A percentile compares a stretch with the other conserved stretches of the same genome.
These are phyloP conservation scores for Atta cephalotes DNA, from an alignment of 1,140 invertebrate genomes.

Conservation along the genomic window DNA sequence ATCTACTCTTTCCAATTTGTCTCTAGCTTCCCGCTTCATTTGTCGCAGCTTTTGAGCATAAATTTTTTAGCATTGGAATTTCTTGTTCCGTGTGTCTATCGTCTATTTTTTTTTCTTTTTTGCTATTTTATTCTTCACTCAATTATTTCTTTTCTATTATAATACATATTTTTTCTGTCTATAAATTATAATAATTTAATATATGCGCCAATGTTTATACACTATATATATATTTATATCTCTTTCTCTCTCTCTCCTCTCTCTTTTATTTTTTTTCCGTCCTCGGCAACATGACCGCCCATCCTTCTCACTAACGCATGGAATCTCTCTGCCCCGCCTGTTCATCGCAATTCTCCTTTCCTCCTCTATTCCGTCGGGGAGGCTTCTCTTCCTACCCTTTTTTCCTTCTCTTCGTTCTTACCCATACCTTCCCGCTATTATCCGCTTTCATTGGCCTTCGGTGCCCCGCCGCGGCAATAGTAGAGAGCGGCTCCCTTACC, in stretches of 20 bases:
- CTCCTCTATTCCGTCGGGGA: conserved; percentile 63
- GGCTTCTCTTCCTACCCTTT: conserved; percentile 63
- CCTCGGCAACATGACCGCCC: conserved; percentile 56
- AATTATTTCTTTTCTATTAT: conserved; percentile 9
- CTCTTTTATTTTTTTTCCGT: conserved; percentile 34
- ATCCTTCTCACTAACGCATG: conserved; percentile 68
- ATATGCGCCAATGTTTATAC: background rate
- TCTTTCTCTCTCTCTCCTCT: background rate
- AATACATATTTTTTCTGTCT: background rate
- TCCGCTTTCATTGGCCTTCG: conserved; percentile 82
- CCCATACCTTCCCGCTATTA: conserved; percentile 74
- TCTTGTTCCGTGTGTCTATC: background rate
- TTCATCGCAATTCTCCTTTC: conserved; percentile 62
- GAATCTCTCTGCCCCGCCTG: conserved; percentile 56
- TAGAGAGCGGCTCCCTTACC: conserved; percentile 52
- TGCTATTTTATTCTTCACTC: conserved; percentile 19
- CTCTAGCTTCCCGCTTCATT: background rate
- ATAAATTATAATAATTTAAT: background rate
- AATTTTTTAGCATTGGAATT: background rate
- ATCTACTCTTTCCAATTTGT: conserved; percentile 17
- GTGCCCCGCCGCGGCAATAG: conserved; percentile 71
- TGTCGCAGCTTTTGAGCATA: conserved; percentile 7
- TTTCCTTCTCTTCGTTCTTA: conserved; percentile 73
- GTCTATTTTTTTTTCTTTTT: conserved; percentile 3
- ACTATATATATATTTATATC: background rate